phyloP scores from a whole-genome alignment of 2,797 vertebrate genomes.

The Acanthurus tractus region DNA sequence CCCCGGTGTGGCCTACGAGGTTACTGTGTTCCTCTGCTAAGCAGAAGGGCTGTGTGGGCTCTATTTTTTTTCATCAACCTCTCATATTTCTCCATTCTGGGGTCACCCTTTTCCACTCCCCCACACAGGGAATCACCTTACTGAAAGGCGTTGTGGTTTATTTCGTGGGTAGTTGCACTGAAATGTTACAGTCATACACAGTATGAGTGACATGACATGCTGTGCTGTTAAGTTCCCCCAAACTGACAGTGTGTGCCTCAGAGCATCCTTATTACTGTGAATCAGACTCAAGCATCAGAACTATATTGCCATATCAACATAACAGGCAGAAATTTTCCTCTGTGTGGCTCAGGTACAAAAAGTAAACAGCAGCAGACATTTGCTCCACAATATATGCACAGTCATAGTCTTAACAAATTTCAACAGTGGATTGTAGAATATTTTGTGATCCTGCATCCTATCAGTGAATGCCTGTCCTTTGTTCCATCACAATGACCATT shows the following conservation, averaged over 20 bases:
- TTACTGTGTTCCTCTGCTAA: slow-evolving; percentile 70
- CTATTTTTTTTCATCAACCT: slow-evolving; percentile 31
- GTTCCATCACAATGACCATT: neutral
- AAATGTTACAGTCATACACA: slow-evolving; percentile 40
- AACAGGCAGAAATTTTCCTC: slow-evolving; percentile 35
- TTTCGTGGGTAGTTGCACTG: slow-evolving; percentile 55
- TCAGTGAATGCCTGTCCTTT: slow-evolving; percentile 1
- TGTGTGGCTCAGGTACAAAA: slow-evolving; percentile 28
- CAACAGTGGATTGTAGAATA: slow-evolving; percentile 10
- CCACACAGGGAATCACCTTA: slow-evolving; percentile 79
- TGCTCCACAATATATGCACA: slow-evolving; percentile 4
- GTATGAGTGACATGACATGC: slow-evolving; percentile 50
- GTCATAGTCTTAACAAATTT: slow-evolving; percentile 8
- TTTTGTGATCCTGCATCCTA: neutral
- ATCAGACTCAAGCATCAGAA: slow-evolving; percentile 41
- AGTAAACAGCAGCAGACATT: slow-evolving; percentile 37
- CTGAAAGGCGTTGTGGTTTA: slow-evolving; percentile 57
- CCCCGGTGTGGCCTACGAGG: slow-evolving; percentile 65
- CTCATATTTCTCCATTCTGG: slow-evolving; percentile 77
- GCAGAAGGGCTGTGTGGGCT: slow-evolving; percentile 72
- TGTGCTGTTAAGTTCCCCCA: slow-evolving; percentile 34
- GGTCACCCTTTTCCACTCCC: slow-evolving; percentile 85
- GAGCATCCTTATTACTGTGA: slow-evolving; percentile 37
- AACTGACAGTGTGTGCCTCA: slow-evolving; percentile 43
- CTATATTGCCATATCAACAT: slow-evolving; percentile 50